These are phyloP conservation scores for Rhagonycha lutea DNA, from an alignment of 2,888 invertebrate species.

Conservation along the genomic window DNA sequence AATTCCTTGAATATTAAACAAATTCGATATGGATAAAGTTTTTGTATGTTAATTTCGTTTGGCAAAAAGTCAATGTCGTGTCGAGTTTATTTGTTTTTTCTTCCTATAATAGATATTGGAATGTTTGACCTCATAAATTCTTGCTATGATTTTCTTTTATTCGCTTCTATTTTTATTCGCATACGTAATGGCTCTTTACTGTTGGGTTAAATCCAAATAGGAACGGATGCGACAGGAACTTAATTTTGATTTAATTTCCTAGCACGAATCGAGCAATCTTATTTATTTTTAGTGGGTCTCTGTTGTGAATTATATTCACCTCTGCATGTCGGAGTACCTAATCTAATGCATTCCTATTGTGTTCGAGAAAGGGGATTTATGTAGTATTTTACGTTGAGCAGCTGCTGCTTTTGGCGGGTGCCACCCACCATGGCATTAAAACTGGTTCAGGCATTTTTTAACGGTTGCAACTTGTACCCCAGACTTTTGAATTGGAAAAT, in stretches of 20 bases:
- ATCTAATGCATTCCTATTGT: constrained; percentile 1
- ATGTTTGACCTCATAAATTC: neutral
- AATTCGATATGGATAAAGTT: neutral
- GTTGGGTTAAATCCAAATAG: neutral
- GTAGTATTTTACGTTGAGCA: constrained; percentile 15
- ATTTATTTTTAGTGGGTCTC: neutral
- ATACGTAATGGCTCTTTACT: neutral
- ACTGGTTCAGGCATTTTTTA: constrained; percentile 27
- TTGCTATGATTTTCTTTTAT: neutral
- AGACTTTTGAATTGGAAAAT: neutral
- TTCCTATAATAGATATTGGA: neutral
- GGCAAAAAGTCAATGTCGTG: neutral
- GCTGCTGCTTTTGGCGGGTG: constrained; percentile 19
- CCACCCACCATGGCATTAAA: constrained; percentile 32
- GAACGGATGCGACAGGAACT: neutral
- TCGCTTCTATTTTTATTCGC: neutral
- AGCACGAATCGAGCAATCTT: neutral
- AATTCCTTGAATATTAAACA: neutral
- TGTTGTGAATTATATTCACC: neutral
- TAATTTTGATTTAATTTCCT: neutral
- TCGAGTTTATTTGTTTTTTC: neutral
- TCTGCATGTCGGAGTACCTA: neutral
- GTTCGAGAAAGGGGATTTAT: constrained; percentile 2
- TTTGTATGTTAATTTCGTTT: neutral
- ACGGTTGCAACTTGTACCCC: constrained; percentile 12